Base-by-base conservation (phyloP, 1,140 invertebrate species). In the Drosophila trapezifrons region DNA sequence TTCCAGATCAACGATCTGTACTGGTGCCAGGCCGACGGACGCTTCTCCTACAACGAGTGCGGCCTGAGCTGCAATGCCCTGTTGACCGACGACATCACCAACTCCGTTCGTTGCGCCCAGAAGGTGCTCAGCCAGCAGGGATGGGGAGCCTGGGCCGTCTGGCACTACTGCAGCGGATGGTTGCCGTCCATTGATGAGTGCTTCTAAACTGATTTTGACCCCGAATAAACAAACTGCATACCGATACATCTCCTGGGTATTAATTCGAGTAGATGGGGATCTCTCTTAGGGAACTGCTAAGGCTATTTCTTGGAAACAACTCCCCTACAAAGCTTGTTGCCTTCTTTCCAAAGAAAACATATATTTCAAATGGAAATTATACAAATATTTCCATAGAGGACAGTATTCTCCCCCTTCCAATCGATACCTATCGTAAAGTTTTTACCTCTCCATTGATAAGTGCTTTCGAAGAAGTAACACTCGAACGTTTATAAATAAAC, bases 1-100 rank as follows among this genome's bases (percentile, higher is more conserved):
- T 92, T 91, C 76, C 91, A 92, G 73, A 91, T 92, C 60, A 92
- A 92, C 62, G 75, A 90, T 63, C 65, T 71, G 13, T 92, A 81
- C 52, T 92, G 91, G 91, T 91, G 91, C 73, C 84, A 85, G 47
- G 52, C 81, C 35, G 66, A 65, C 22, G 90, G 82, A 57, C 72
- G 72, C 35, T 76, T 76, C 71, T 90, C 87, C 72, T 82, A 86
- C 58, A 85, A 85, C 78, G 78, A 86, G 74, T 85, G 82, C 25
- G 45, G 32, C 5, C n/a, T 81, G 0, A 81, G 75, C 55, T 91
- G 90, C 75, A 75, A 78, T 3, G 72, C 54, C n/a, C 71, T 91
- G 9, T 25, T 91, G 52, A 76, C 54, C 35, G 83, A 90, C 43
- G 74, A 81, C 62, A 91, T 91, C 60, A 78, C 71, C 65, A 66